Evolutionary conservation across 2,888 invertebrate species (phyloP), one percentile per base, ranked within the genome.

Genomic region (Papilio demoleus): DNA sequence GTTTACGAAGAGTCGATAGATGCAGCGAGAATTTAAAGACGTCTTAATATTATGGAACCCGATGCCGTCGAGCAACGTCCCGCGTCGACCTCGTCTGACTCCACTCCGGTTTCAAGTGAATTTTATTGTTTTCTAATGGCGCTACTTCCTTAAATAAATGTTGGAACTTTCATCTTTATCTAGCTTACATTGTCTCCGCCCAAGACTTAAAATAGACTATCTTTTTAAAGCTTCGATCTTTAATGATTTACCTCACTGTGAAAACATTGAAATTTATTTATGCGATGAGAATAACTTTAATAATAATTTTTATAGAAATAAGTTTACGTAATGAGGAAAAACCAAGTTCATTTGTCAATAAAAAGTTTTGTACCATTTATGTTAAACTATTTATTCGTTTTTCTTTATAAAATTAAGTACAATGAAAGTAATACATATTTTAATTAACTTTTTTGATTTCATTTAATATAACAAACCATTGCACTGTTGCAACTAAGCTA

Each of bases 41-140:
- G 76, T 82, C 80, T 81, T 81, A 83, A 84, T 84, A 82, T 83
- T 74, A 74, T 75, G 74, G 70, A 76, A 74, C 77, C 73, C 78
- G 78, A 77, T 76, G 77, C 76, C 27, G n/a, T 14, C 53, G 53
- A 24, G 27, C 27, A 8, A 14, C 31, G n/a, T n/a, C 53, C 31
- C 53, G 53, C 53, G n/a, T 6, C 53, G 24, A 62, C 68, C 63
- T 67, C 65, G 69, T 68, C 59, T 72, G 73, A 68, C 76, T 74
- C 70, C 71, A 56, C 65, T 71, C 45, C 71, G 73, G 73, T 70
- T 74, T 79, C 79, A 76, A 83, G 79, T 80, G 81, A 79, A 79
- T 81, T 83, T 83, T 81, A 82, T 84, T 84, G 84, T 82, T 81
- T 84, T 79, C 76, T 75, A 77, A 80, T 77, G 75, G 71, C 72